These are phyloP conservation scores for Anadara kagoshimensis DNA, from an alignment of 1,140 invertebrate genomes.

Conservation along the genomic window DNA sequence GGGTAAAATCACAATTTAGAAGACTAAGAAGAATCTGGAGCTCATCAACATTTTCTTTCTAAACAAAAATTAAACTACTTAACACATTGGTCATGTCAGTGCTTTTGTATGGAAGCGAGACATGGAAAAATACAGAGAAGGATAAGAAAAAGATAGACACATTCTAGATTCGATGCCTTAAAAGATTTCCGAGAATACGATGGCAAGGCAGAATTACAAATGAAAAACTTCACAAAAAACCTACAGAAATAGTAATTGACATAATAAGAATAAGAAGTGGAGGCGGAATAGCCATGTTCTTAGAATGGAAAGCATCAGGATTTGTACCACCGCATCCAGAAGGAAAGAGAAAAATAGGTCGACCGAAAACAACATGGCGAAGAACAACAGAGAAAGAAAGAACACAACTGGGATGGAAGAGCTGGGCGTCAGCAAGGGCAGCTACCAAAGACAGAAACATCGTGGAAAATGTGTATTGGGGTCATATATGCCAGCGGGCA, in stretches of 20 bases:
- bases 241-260: background rate
- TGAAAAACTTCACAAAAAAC: slow-evolving; percentile 7
- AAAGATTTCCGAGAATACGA: slow-evolving; percentile 7
- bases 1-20: too few relatives aligned
- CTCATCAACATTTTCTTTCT: too few relatives aligned
- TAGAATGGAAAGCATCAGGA: slow-evolving; percentile 18
- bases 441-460: background rate
- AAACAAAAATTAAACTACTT: too few relatives aligned
- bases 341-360: slow-evolving; percentile 2
- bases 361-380: slow-evolving; percentile 12
- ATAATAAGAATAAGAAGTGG: slow-evolving; percentile 6
- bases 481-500: background rate
- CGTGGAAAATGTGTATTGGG: slow-evolving; percentile 1
- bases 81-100: too few relatives aligned
- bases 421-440: background rate
- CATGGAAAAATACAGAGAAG: too few relatives aligned
- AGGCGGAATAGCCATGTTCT: slow-evolving; percentile 21
- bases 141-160: too few relatives aligned
- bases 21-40: too few relatives aligned
- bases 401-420: slow-evolving; percentile 6
- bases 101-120: too few relatives aligned
- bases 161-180: too few relatives aligned
- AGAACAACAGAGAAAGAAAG: slow-evolving; percentile 9
- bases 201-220: slow-evolving; percentile 23
- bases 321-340: slow-evolving; percentile 6